Percentiles rank a stretch among this genome's conserved stretches.
phyloP scores from a whole-genome alignment of 1,140 invertebrate species.

The Pseudomyrmex flavicornis region DNA sequence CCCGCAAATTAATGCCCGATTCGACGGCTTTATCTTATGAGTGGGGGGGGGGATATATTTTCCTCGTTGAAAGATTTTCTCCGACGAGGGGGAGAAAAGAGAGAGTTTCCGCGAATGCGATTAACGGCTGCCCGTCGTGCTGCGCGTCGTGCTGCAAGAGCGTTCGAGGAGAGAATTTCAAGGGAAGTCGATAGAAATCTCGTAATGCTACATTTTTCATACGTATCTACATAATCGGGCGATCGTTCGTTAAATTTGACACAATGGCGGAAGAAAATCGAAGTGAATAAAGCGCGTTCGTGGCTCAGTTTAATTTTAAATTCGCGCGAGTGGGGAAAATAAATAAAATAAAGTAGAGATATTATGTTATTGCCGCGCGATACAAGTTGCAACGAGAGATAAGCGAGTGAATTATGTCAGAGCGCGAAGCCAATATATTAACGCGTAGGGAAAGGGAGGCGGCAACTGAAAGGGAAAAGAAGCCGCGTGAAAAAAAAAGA shows the following conservation, averaged over 20 bases:
- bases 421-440: too few species aligned
- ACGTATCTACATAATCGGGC: background rate
- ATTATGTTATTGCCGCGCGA: too few species aligned
- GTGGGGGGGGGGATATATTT: constrained; percentile 24
- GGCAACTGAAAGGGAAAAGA: background rate
- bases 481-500: background rate
- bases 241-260: background rate
- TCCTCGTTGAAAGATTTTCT: constrained; percentile 44
- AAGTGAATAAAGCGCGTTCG: too few species aligned
- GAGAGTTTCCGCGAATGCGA: constrained; percentile 22
- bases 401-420: background rate
- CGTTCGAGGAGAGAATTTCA: constrained; percentile 13
- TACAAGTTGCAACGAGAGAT: background rate
- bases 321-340: background rate
- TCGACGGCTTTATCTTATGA: constrained; percentile 55
- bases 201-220: constrained; percentile 22
- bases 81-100: background rate
- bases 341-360: background rate
- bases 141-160: constrained; percentile 41
- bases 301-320: too few species aligned
- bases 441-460: background rate
- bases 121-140: constrained; percentile 35
- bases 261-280: too few species aligned
- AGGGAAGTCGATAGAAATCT: constrained; percentile 23
- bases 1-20: constrained; percentile 46